Evolutionary conservation across 2,113 vertebrate species (phyloP).

Genomic region (Suricata suricatta): DNA sequence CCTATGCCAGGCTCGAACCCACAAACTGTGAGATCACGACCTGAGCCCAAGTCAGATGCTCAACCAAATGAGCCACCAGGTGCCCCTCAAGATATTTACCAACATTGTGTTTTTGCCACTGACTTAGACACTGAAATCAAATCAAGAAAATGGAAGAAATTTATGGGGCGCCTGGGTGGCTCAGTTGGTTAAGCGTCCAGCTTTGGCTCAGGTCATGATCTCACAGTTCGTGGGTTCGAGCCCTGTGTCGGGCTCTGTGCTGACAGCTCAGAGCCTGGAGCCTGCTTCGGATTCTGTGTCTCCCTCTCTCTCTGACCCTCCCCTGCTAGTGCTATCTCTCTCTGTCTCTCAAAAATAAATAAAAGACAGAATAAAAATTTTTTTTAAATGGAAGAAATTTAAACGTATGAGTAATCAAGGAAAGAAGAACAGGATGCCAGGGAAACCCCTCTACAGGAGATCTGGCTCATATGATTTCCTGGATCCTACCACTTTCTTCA

Average conservation of each 20-base stretch:
- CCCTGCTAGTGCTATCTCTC: too few species aligned
- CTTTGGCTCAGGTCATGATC: too few species aligned
- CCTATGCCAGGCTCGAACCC: background rate
- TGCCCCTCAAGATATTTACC: background rate
- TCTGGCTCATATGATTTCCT: background rate
- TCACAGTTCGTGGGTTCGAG: too few species aligned
- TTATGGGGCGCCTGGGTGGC: background rate
- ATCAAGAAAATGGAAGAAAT: background rate
- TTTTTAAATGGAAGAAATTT: background rate
- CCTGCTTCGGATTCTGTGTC: too few species aligned
- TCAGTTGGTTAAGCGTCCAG: too few species aligned
- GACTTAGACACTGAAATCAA: slow-evolving; percentile 13
- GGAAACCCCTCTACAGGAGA: background rate
- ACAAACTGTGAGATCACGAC: background rate
- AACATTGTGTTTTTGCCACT: background rate
- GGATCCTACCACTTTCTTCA: background rate
- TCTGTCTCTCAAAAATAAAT: too few species aligned
- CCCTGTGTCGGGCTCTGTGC: too few species aligned
- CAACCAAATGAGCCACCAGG: background rate
- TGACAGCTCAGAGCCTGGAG: too few species aligned
- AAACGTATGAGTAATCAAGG: background rate
- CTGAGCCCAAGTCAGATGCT: background rate
- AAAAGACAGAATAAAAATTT: too few species aligned
- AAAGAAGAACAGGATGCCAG: background rate
- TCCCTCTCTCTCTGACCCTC: too few species aligned